Evolutionary conservation across 2,113 vertebrate species (phyloP).

Genomic region (Scalopus aquaticus): DNA sequence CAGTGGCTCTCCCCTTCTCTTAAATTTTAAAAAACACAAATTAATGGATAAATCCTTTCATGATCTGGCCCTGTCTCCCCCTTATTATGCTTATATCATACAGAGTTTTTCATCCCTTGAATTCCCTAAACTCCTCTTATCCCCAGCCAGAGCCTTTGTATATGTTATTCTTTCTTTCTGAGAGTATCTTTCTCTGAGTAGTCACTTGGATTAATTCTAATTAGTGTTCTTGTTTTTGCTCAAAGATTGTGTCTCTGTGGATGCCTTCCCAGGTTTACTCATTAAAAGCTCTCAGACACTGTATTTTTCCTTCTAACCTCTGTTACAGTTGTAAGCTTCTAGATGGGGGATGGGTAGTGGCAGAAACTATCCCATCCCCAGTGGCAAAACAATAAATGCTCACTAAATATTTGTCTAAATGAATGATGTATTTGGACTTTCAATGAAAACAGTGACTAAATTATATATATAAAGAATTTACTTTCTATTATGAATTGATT

Average conservation of each 20-base stretch:
- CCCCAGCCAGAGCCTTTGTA: neutral
- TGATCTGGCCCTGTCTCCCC: neutral
- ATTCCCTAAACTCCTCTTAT: neutral
- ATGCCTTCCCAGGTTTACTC: neutral
- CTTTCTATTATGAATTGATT: slow-evolving; percentile 13
- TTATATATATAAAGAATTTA: slow-evolving; percentile 15
- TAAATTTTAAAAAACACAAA: neutral
- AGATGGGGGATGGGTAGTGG: neutral
- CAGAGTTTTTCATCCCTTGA: neutral
- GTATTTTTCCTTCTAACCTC: neutral
- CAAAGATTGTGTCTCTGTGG: neutral
- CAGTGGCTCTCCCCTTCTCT: neutral
- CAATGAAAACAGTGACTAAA: slow-evolving; percentile 25
- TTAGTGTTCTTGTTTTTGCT: neutral
- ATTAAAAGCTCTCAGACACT: neutral
- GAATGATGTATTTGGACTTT: neutral
- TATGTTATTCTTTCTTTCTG: neutral
- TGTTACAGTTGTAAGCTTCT: neutral
- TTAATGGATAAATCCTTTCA: neutral
- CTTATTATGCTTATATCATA: neutral
- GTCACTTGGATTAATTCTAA: neutral
- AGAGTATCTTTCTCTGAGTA: neutral
- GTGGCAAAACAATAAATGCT: neutral
- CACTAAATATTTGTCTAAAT: slow-evolving; percentile 14
- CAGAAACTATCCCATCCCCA: neutral